Evolutionary conservation across 1,140 invertebrate species (phyloP).

Genomic region (Agraylea sexmaculata): DNA sequence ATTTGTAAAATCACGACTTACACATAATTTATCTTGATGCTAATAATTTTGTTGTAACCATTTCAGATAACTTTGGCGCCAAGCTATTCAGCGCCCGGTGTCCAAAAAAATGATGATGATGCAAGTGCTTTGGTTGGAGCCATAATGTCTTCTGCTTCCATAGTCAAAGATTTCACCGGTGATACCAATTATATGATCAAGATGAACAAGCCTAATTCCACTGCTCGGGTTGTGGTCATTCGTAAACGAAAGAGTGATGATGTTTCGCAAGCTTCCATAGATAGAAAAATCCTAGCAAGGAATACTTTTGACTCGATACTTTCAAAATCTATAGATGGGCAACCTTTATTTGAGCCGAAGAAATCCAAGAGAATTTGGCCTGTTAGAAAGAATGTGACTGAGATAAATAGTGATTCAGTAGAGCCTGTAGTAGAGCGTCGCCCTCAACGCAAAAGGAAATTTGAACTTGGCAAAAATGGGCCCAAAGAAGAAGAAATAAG

Average conservation of each 20-base stretch:
- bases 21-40: too few relatives aligned
- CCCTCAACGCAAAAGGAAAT: too few relatives aligned
- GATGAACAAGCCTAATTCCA: constrained; percentile 5
- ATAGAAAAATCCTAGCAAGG: constrained; percentile 5
- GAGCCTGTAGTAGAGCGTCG: too few relatives aligned
- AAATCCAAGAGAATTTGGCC: constrained; percentile 11
- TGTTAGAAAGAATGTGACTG: not conserved
- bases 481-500: not conserved
- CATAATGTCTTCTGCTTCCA: constrained; percentile 7
- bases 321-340: constrained; percentile 5
- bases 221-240: constrained; percentile 2
- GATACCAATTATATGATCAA: constrained; percentile 6
- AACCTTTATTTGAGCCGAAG: not conserved
- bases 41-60: too few relatives aligned
- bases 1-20: too few relatives aligned
- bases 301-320: constrained; percentile 13
- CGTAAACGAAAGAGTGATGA: not conserved
- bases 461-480: too few relatives aligned
- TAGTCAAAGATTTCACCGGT: constrained; percentile 3
- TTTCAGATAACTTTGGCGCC: too few relatives aligned
- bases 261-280: not conserved
- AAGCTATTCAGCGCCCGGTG: too few relatives aligned
- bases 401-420: too few relatives aligned
- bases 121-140: too few relatives aligned
- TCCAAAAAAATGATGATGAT: too few relatives aligned